A percentile compares a stretch with the other conserved stretches of the same genome.
Conservation (phyloP, 2,888 invertebrate genomes). For the Leptinotarsa haldemani region DNA sequence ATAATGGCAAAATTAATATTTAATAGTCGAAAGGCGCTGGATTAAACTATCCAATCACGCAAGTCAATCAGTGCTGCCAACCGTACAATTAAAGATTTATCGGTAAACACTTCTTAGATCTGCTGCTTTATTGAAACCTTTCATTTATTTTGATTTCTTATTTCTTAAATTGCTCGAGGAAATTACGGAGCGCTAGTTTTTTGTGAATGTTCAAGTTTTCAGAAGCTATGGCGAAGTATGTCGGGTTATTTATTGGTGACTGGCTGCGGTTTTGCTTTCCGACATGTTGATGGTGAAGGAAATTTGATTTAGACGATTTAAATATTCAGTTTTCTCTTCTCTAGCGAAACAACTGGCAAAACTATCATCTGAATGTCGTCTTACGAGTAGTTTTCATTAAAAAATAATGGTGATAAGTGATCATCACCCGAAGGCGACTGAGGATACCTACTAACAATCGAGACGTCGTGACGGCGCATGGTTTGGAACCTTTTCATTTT, state of each 20-base stretch:
- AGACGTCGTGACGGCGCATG: no score
- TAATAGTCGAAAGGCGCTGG: conserved; percentile 53
- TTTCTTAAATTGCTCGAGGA: conserved; percentile 23
- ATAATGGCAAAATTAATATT: conserved; percentile 52
- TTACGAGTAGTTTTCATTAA: no score
- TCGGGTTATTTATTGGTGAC: neutral
- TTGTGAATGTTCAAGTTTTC: conserved; percentile 9
- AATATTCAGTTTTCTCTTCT: no score
- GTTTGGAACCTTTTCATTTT: no score
- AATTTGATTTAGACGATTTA: no score
- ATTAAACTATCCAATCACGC: conserved; percentile 60
- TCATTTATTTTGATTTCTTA: conserved; percentile 35
- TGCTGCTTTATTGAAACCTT: conserved; percentile 35
- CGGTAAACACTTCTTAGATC: conserved; percentile 36
- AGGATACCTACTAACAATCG: no score
- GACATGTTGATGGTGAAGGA: conserved; percentile 1
- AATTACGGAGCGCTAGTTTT: conserved; percentile 18
- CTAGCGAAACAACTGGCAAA: no score
- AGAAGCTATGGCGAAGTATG: neutral
- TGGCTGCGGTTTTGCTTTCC: neutral
- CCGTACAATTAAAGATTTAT: conserved; percentile 49
- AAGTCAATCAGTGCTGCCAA: conserved; percentile 47
- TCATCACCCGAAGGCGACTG: no score
- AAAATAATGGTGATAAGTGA: no score
- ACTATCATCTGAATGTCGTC: no score